phyloP scores from a whole-genome alignment of 1,140 invertebrate species.

The Drosophila simulans region DNA sequence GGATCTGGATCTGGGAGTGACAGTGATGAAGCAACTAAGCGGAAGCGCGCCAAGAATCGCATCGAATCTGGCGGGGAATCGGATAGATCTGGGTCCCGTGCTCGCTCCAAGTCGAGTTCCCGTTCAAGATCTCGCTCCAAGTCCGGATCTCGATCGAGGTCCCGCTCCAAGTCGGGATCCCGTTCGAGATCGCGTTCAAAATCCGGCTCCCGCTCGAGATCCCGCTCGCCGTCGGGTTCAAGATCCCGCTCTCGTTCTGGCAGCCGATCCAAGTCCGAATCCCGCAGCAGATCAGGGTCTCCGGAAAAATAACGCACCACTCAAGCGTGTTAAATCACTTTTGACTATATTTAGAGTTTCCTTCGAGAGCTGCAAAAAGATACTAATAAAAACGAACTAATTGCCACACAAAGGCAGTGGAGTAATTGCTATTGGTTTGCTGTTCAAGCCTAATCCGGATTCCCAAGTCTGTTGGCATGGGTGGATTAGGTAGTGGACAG shows the following conservation, averaged over 20 bases:
- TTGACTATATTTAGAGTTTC: conserved; percentile 46
- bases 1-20: conserved; percentile 38
- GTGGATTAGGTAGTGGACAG: neutral
- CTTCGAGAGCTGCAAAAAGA: conserved; percentile 30
- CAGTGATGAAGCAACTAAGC: conserved; percentile 51
- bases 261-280: conserved; percentile 68
- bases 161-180: conserved; percentile 80
- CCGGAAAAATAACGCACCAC: conserved; percentile 16
- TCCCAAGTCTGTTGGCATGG: neutral
- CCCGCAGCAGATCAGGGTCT: conserved; percentile 58
- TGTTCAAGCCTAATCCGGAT: neutral
- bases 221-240: conserved; percentile 71
- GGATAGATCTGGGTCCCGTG: conserved; percentile 75
- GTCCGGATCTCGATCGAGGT: conserved; percentile 53
- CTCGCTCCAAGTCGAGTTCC: conserved; percentile 69
- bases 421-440: conserved; percentile 7
- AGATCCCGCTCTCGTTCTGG: conserved; percentile 66
- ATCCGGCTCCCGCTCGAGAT: conserved; percentile 71
- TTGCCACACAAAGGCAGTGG: conserved; percentile 20
- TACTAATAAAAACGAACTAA: conserved; percentile 35
- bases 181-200: conserved; percentile 75
- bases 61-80: conserved; percentile 84
- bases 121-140: conserved; percentile 53
- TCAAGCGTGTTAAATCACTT: conserved; percentile 15
- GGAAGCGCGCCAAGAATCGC: conserved; percentile 76